Base-by-base conservation (phyloP, 2,797 vertebrate genomes). In the Pseudomugil gertrudae region DNA sequence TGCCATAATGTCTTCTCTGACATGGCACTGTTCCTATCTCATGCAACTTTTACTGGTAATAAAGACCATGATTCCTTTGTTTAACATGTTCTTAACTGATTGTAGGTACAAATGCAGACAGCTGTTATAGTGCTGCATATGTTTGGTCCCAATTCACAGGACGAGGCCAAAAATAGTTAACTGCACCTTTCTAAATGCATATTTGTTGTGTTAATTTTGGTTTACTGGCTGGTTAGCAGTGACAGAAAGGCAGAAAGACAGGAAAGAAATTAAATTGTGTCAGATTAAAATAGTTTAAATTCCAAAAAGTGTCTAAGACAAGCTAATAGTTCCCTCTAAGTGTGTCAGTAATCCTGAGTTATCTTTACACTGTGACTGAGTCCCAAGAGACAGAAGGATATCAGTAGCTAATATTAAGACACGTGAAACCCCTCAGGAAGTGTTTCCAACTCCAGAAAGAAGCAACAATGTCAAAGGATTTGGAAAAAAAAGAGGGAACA, bases 161-260 rank as follows among this genome's bases (percentile, higher is more conserved):
- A 54, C 1, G 2, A 40, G 59, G 64, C 45, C 66, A 73, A 56
- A 67, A 61, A 70, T 76, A 68, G 67, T 80, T 59, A 57, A 30
- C 53, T 68, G 73, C 35, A 48, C 63, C 78, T 75, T 26, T 84
- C 45, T 62, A 83, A 85, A 90, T 86, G 78, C 50, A 47, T 80
- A 72, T 76, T 66, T 65, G 38, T 24, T 75, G 38, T 38, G 53
- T 78, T 75, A 75, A 85, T 84, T 72, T 70, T 35, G 63, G 80
- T 52, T 69, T 55, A n/a, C 69, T 52, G 51, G 9, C 33, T 47
- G 52, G 56, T 43, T 56, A 72, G 71, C 67, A 61, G 45, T 40
- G 50, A 33, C n/a, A 17, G 17, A 66, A 36, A 15, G 8, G 17
- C 40, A 43, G 17, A 8, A 43, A 17, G 15, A 40, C 15, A 8